Percentiles rank a stretch among this genome's conserved stretches.
Conservation (phyloP, 2,797 vertebrate genomes). For the Galaxias olidus region DNA sequence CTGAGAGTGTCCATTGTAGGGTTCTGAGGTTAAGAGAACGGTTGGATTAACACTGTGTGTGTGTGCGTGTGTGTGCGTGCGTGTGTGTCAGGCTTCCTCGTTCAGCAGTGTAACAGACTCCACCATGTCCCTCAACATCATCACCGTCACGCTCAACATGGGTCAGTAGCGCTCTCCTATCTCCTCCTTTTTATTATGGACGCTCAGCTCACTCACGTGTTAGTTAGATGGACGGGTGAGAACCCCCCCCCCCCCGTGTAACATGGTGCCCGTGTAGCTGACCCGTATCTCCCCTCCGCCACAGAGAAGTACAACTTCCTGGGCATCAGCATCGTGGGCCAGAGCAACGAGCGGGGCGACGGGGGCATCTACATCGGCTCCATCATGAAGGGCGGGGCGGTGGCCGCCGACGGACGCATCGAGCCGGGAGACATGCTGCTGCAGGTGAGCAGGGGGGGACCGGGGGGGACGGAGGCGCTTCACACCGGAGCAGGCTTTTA, state of each 20-base stretch:
- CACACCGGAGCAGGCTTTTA: not conserved
- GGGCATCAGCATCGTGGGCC: conserved; percentile 92
- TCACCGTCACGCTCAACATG: conserved; percentile 94
- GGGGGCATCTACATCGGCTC: conserved; percentile 93
- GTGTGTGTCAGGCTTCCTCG: conserved; percentile 80
- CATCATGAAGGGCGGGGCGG: conserved; percentile 88
- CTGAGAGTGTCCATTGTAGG: not conserved
- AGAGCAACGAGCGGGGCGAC: conserved; percentile 90
- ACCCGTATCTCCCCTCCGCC: not conserved
- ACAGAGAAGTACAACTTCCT: conserved; percentile 88
- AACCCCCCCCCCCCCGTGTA: not conserved
- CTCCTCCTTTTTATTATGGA: not conserved
- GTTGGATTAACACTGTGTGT: not conserved
- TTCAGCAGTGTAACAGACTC: conserved; percentile 95
- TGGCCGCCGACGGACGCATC: conserved; percentile 86
- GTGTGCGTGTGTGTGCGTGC: not conserved
- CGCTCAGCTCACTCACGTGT: not conserved
- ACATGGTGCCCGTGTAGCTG: no score
- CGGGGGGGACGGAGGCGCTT: conserved; percentile 4
- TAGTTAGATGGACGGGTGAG: no score
- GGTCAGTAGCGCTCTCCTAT: conserved; percentile 72
- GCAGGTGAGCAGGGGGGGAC: conserved; percentile 65
- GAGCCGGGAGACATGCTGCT: conserved; percentile 83
- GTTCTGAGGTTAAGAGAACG: not conserved
- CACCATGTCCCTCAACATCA: conserved; percentile 94